Conservation (phyloP, 2,797 vertebrate genomes). For the Remorina albescens region DNA sequence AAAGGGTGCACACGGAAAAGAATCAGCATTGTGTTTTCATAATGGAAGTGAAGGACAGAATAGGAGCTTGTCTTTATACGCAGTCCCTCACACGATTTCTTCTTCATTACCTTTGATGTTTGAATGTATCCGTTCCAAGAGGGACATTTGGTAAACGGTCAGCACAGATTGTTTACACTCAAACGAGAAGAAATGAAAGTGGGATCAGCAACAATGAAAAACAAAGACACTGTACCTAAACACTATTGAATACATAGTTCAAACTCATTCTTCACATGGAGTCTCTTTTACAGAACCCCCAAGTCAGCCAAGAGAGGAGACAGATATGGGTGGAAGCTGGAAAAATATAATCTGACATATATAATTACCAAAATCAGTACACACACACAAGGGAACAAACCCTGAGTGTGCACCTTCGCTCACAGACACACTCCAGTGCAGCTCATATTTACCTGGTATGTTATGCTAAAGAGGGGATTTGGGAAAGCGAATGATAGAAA, state of each 20-base stretch:
- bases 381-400: constrained; percentile 30
- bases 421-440: constrained; percentile 15
- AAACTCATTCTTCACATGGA: background rate
- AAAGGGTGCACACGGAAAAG: background rate
- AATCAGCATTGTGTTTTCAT: background rate
- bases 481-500: constrained; percentile 34
- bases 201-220: background rate
- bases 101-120: constrained; percentile 5
- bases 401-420: constrained; percentile 38
- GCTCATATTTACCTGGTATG: constrained; percentile 49
- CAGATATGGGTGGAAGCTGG: constrained; percentile 47
- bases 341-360: constrained; percentile 54
- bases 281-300: background rate
- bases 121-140: constrained; percentile 14
- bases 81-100: constrained; percentile 5
- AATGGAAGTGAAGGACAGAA: background rate
- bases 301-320: constrained; percentile 28
- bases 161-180: constrained; percentile 15
- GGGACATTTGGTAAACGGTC: constrained; percentile 5
- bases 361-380: constrained; percentile 47
- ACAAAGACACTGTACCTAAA: background rate
- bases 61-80: constrained; percentile 6
- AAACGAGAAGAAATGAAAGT: constrained; percentile 1
- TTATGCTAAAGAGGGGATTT: constrained; percentile 39
- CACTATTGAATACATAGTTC: constrained; percentile 8